Percentiles rank a stretch among this genome's conserved stretches.
These are phyloP conservation scores for Adelognathus sp. DNA, from an alignment of 2,888 invertebrate species.

Conservation along the genomic window DNA sequence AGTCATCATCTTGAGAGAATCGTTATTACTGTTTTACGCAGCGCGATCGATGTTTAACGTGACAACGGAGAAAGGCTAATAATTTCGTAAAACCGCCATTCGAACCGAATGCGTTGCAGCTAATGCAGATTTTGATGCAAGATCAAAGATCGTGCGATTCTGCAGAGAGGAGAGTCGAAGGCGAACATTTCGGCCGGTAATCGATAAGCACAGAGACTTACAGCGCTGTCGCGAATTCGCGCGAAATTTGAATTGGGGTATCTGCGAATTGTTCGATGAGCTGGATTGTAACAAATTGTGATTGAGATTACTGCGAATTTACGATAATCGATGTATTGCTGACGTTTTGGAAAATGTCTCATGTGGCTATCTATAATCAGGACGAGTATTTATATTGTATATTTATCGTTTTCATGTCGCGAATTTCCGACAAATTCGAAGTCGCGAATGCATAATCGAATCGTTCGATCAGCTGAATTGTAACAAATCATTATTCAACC, in stretches of 20 bases:
- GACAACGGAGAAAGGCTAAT: not conserved
- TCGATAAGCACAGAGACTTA: too few relatives aligned
- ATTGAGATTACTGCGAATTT: too few relatives aligned
- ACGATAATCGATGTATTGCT: too few relatives aligned
- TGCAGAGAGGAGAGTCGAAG: constrained; percentile 6
- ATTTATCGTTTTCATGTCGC: not conserved
- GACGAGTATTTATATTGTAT: too few relatives aligned
- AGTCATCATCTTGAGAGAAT: constrained; percentile 69
- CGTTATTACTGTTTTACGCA: not conserved
- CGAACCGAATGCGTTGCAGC: constrained; percentile 15
- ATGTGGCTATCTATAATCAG: too few relatives aligned
- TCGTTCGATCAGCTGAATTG: not conserved
- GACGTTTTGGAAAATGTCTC: too few relatives aligned
- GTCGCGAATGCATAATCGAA: not conserved
- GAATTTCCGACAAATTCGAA: not conserved
- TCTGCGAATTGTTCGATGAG: too few relatives aligned
- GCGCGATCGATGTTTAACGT: not conserved
- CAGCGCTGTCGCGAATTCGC: too few relatives aligned
- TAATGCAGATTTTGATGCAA: not conserved
- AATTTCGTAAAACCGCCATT: constrained; percentile 31
- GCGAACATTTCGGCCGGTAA: constrained; percentile 1
- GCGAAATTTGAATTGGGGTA: too few relatives aligned
- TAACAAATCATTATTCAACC: not conserved
- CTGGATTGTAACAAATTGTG: too few relatives aligned
- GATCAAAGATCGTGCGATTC: not conserved